These are phyloP conservation scores for Petrolisthes cinctipes DNA, from an alignment of 2,888 invertebrate genomes.

Conservation along the genomic window DNA sequence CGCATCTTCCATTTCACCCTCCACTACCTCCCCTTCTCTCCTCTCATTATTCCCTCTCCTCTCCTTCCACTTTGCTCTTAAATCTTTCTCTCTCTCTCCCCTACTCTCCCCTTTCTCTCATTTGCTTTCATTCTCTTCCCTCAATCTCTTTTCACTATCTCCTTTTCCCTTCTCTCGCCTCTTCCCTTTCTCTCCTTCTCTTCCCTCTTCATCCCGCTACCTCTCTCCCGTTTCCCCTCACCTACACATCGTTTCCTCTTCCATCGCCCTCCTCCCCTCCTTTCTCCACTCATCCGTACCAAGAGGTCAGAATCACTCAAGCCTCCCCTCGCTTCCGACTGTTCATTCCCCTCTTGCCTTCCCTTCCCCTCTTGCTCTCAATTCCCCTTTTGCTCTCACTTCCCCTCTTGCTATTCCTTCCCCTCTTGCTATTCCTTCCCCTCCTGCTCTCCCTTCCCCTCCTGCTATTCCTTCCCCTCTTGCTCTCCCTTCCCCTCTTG, in stretches of 20 bases:
- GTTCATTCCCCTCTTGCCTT: not conserved
- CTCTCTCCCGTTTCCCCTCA: conserved; percentile 7
- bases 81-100: conserved; percentile 19
- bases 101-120: conserved; percentile 11
- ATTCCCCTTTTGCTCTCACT: not conserved
- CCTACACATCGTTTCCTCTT: no score
- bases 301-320: conserved; percentile 7
- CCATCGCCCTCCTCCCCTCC: conserved; percentile 21
- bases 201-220: conserved; percentile 11
- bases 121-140: not conserved
- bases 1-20: conserved; percentile 28
- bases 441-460: conserved; percentile 3
- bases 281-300: conserved; percentile 13
- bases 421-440: not conserved
- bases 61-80: not conserved
- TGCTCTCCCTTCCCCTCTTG: not conserved
- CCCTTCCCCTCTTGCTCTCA: not conserved
- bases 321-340: not conserved
- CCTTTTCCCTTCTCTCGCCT: not conserved
- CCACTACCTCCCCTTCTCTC: conserved; percentile 19
- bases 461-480: not conserved
- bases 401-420: not conserved
- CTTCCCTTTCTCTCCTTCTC: conserved; percentile 17
- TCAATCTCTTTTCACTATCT: conserved; percentile 13
- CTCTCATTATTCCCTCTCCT: not conserved